Evolutionary conservation across 2,888 invertebrate species (phyloP), one percentile per base, ranked within the genome.

Genomic region (Idaea dimidiata): DNA sequence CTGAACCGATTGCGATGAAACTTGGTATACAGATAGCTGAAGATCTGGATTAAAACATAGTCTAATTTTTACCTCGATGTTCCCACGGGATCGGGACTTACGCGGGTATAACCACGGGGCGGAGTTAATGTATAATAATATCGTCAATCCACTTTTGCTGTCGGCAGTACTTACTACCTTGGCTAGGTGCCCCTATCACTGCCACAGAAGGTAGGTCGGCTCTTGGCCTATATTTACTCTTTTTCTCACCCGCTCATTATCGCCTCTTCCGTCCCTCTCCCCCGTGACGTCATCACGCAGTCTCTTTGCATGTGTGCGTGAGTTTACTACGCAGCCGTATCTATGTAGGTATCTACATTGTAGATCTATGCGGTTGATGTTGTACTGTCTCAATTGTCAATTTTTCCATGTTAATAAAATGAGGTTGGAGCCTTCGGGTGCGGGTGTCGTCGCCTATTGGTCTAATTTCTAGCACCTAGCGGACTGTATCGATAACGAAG

Each of bases 221-320:
- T 86, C 88, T 89, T 91, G 91, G 81, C 91, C 91, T 92, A 92
- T 89, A 91, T 92, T 91, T 78, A 71, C 57, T 86, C 89, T 75
- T 78, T 69, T 70, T 89, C 81, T 61, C 64, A 60, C 82, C 59
- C 61, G 53, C 16, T 59, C 55, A 64, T 70, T 62, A 67, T 63
- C 60, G 61, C 66, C 80, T 71, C 62, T 53, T 62, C 66, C 60
- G 67, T 88, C 85, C 75, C 82, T 70, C 70, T 90, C 76, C 18
- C 74, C 69, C 83, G 88, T 91, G 91, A 91, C 91, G 91, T 91
- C 90, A 91, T 76, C 67, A 86, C 85, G 85, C 84, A 88, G 83
- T 83, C 84, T 83, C 83, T 74, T n/a, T 69, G 63, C 66, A 73
- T 80, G 87, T 87, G 86, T 86, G 86, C 75, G 82, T 82, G 77